Conservation (phyloP, 2,888 invertebrate species). For the Acanthoscelides obtectus region DNA sequence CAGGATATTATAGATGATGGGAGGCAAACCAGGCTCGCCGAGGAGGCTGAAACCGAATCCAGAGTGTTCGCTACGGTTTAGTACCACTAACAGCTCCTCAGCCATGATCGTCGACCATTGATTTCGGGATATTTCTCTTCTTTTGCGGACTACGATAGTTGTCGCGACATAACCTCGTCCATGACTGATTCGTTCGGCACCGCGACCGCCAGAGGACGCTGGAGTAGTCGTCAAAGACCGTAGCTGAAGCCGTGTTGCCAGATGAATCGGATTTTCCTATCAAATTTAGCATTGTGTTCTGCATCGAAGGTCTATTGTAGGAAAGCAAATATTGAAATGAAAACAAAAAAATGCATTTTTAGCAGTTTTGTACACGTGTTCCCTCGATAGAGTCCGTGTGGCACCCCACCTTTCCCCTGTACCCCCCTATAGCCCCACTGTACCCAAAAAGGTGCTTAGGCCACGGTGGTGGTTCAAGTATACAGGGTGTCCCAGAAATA, state of each 20-base stretch:
- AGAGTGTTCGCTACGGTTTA: conserved; percentile 80
- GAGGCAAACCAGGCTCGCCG: conserved; percentile 87
- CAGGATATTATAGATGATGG: conserved; percentile 89
- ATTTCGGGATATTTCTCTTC: conserved; percentile 29
- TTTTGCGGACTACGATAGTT: conserved; percentile 24
- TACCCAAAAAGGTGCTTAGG: too few species aligned
- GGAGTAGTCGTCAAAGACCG: background rate
- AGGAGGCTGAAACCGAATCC: conserved; percentile 89
- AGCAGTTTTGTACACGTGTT: background rate
- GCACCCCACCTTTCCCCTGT: too few species aligned
- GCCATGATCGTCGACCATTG: conserved; percentile 59
- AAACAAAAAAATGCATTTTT: background rate
- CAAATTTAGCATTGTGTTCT: background rate
- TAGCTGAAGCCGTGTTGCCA: background rate
- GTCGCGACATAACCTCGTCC: conserved; percentile 43
- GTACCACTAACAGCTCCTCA: conserved; percentile 85
- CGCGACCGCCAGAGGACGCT: conserved; percentile 28
- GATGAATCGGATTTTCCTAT: background rate
- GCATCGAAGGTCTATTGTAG: background rate
- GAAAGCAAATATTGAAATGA: background rate
- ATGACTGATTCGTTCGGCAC: conserved; percentile 34
- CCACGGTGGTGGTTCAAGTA: too few species aligned
- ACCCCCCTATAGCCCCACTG: too few species aligned
- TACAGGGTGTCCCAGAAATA: too few species aligned
- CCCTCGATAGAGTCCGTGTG: too few species aligned